phyloP scores from a whole-genome alignment of 2,797 vertebrate species.

The Propithecus deckenii region DNA sequence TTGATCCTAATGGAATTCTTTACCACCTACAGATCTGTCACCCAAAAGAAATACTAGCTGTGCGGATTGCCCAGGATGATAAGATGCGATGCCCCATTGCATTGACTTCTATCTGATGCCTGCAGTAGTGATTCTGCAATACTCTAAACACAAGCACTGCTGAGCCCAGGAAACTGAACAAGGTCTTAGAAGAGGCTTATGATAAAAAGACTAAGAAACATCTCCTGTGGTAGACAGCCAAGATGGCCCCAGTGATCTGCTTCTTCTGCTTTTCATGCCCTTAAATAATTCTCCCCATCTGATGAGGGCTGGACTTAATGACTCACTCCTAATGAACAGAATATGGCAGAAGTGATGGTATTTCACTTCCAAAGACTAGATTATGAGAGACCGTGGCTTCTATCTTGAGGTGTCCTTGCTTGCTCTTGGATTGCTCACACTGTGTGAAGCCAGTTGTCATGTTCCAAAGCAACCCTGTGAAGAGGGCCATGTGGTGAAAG shows the following conservation, averaged over 20 bases:
- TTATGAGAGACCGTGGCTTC: not conserved
- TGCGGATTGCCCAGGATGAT: not conserved
- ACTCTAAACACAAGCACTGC: not conserved
- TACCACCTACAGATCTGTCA: slow-evolving; percentile 24
- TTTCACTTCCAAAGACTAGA: not conserved
- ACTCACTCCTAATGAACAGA: not conserved
- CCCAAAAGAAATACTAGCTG: slow-evolving; percentile 16
- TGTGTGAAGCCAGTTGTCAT: not conserved
- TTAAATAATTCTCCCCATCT: not conserved
- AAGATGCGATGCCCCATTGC: not conserved
- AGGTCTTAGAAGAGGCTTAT: not conserved
- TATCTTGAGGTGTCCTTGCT: not conserved
- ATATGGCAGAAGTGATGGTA: not conserved
- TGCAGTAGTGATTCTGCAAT: not conserved
- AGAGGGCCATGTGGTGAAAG: not conserved
- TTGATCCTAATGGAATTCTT: slow-evolving; percentile 23
- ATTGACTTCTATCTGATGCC: not conserved
- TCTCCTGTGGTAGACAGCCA: not conserved
- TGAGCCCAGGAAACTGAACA: not conserved
- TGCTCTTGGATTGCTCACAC: not conserved
- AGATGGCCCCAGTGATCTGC: not conserved
- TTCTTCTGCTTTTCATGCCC: not conserved
- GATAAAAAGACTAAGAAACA: not conserved
- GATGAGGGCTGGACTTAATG: not conserved
- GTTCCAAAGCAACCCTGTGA: not conserved